Evolutionary conservation across 2,797 vertebrate species (phyloP), one percentile per base, ranked within the genome.

Genomic region (Gila robusta): DNA sequence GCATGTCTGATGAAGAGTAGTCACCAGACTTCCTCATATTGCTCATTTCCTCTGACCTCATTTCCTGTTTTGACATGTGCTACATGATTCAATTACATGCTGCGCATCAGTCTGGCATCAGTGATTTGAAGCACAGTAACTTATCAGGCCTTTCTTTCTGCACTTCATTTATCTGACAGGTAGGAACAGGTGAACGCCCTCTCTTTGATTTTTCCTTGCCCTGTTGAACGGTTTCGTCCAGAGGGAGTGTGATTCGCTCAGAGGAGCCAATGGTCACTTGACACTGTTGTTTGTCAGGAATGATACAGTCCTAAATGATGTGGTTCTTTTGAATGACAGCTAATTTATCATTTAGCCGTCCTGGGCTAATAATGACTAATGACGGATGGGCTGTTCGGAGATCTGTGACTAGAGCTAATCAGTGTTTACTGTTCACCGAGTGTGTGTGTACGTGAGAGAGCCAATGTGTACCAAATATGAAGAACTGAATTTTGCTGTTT

Each of bases 261-360:
- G 84, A 72, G 86, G 86, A 67, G 76, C 64, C 89, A 69, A 64
- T 72, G 78, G 89, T 85, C 88, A 86, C 72, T 89, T 91, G 91
- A 92, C 92, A 89, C 84, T 47, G 83, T 87, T 94, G 93, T 95
- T 95, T 93, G 91, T 91, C 86, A 91, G 86, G 93, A 92, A 93
- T 91, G 92, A 95, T 93, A 90, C 86, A 79, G 81, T 91, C 91
- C 84, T 87, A 85, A 91, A 94, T 93, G 93, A 95, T 94, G 93
- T 86, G 88, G 89, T 54, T 88, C 79, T 87, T 91, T 94, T 95
- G 94, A 95, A 93, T 92, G 92, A 93, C 93, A 92, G 91, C 91
- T 94, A 87, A 95, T 95, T 94, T 93, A 94, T 96, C 95, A 95
- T 91, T 81, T 83, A 91, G 26, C 92, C 91, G 90, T 93, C 93